These are phyloP conservation scores for Piaya cayana DNA, from an alignment of 2,113 vertebrate species.

Conservation along the genomic window DNA sequence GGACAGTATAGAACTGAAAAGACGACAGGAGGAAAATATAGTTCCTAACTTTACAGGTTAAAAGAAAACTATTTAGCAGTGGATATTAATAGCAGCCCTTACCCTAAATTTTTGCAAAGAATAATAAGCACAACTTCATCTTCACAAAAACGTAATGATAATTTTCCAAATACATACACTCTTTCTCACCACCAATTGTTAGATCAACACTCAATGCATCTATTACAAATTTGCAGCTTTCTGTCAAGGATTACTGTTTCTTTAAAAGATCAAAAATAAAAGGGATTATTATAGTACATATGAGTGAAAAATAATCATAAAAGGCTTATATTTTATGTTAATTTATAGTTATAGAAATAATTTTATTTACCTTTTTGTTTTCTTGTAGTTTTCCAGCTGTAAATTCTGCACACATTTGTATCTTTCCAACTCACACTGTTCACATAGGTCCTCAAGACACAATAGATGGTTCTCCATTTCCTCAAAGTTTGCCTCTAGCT, in stretches of 20 bases:
- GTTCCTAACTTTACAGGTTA: not conserved
- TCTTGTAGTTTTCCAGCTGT: slow-evolving; percentile 89
- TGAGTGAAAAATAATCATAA: not conserved
- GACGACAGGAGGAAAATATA: not conserved
- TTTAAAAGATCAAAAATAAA: not conserved
- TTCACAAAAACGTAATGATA: not conserved
- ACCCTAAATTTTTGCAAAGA: not conserved
- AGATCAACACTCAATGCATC: not conserved
- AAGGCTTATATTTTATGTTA: not conserved
- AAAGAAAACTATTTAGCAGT: not conserved
- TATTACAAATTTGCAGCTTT: not conserved
- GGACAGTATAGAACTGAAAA: not conserved
- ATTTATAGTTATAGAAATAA: not conserved
- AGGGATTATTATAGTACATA: not conserved
- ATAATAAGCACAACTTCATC: not conserved
- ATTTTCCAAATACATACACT: not conserved
- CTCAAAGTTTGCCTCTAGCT: slow-evolving; percentile 90
- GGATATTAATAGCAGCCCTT: not conserved
- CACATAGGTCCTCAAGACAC: slow-evolving; percentile 89
- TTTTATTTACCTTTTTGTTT: slow-evolving; percentile 86
- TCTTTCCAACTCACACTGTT: slow-evolving; percentile 88
- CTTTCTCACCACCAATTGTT: not conserved
- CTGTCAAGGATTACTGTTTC: not conserved
- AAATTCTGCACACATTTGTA: slow-evolving; percentile 81
- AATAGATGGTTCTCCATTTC: slow-evolving; percentile 89